Conservation (phyloP, 2,113 vertebrate species). For the Thermophis baileyi region DNA sequence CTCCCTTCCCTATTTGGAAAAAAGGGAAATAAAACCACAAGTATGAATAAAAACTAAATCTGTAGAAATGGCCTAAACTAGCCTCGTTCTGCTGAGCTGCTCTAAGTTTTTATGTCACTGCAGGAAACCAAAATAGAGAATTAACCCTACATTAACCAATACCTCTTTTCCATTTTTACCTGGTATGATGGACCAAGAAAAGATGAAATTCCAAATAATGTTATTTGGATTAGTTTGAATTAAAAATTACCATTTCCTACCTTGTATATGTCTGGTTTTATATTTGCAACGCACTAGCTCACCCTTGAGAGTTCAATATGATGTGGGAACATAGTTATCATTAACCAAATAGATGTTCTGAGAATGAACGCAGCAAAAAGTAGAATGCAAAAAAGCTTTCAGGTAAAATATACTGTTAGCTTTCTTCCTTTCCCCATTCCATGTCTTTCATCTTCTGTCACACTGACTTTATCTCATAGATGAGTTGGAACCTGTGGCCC, state of each 20-base stretch:
- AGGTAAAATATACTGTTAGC: not conserved
- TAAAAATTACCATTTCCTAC: not conserved
- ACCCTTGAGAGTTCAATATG: not conserved
- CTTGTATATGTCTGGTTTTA: not conserved
- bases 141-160: not conserved
- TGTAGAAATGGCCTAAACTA: not conserved
- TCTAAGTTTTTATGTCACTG: not conserved
- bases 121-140: not conserved
- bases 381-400: not conserved
- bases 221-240: not conserved
- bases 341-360: slow-evolving; percentile 24
- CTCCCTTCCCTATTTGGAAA: not conserved
- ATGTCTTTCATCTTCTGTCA: not conserved
- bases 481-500: not conserved
- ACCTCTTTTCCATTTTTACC: not conserved
- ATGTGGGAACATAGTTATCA: not conserved
- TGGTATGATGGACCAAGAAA: not conserved
- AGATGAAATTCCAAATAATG: not conserved
- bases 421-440: not conserved
- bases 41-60: not conserved
- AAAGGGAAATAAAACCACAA: not conserved
- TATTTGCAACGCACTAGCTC: not conserved
- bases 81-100: not conserved
- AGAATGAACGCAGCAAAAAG: not conserved
- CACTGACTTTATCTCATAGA: not conserved